Evolutionary conservation across 1,140 invertebrate species (phyloP).

Genomic region (Anastrepha obliqua): DNA sequence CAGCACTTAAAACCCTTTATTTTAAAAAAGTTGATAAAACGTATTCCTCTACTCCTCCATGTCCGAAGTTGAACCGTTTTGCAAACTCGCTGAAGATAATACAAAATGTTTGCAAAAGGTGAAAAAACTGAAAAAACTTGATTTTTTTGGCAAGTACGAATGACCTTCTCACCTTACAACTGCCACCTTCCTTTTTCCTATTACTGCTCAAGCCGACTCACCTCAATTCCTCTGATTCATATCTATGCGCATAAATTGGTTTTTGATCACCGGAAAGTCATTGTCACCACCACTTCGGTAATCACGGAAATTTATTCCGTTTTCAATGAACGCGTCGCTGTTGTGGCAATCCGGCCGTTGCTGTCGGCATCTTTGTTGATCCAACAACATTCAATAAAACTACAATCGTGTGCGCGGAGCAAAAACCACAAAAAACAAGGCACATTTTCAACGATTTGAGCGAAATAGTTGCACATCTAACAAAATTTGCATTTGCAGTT

Average conservation of each 20-base stretch:
- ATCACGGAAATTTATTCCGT: constrained; percentile 24
- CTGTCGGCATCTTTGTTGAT: constrained; percentile 6
- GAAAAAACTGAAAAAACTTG: too few species aligned
- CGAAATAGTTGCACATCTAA: constrained; percentile 42
- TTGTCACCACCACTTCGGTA: not conserved
- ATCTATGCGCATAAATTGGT: constrained; percentile 14
- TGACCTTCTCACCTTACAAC: not conserved
- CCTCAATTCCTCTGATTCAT: not conserved
- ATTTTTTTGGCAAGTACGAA: too few species aligned
- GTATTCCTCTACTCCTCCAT: too few species aligned
- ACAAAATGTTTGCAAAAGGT: too few species aligned
- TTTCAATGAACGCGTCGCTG: not conserved
- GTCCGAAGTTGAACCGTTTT: too few species aligned
- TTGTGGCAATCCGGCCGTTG: not conserved
- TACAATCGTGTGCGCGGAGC: not conserved
- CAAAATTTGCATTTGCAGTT: constrained; percentile 36
- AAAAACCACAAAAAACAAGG: not conserved
- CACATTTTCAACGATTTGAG: not conserved
- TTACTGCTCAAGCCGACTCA: not conserved
- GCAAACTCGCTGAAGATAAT: too few species aligned
- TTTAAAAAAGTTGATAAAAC: too few species aligned
- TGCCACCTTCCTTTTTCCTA: too few species aligned
- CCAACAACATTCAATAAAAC: constrained; percentile 5
- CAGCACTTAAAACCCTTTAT: too few species aligned
- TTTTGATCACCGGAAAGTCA: constrained; percentile 39